Percentiles rank a stretch among this genome's conserved stretches.
Conservation (phyloP, 1,140 invertebrate species). For the Paraescarpia echinospica region DNA sequence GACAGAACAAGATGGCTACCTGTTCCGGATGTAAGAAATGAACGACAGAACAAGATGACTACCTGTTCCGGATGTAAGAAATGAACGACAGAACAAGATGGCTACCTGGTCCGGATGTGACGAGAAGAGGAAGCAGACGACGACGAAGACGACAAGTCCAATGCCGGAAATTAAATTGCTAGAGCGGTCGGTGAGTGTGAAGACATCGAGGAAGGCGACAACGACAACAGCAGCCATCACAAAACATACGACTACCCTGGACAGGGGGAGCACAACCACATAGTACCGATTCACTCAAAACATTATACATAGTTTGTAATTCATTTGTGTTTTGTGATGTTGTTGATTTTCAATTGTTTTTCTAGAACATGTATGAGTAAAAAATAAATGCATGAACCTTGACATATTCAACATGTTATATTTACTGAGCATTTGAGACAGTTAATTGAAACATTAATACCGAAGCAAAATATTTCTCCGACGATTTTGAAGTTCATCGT, state of each 20-base stretch:
- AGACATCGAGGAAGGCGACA: slow-evolving; percentile 42
- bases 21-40: no score
- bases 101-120: slow-evolving; percentile 40
- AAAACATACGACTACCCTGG: background rate
- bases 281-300: background rate
- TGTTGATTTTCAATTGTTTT: background rate
- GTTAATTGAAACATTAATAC: no score
- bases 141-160: slow-evolving; percentile 45
- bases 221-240: slow-evolving; percentile 21
- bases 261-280: background rate
- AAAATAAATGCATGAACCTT: no score
- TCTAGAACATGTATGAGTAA: no score
- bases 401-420: no score
- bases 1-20: no score
- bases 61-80: slow-evolving; percentile 38
- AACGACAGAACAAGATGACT: no score
- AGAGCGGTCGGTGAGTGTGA: slow-evolving; percentile 38
- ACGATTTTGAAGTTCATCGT: no score
- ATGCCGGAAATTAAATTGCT: slow-evolving; percentile 44
- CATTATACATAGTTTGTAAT: background rate
- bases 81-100: background rate
- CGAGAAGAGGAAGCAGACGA: slow-evolving; percentile 48
- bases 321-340: background rate
- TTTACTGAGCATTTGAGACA: no score
- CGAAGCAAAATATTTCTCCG: no score